These are phyloP conservation scores for Epizoanthus ramosus DNA, from an alignment of 92 coral and sea anemone genomes.

Conservation along the genomic window DNA sequence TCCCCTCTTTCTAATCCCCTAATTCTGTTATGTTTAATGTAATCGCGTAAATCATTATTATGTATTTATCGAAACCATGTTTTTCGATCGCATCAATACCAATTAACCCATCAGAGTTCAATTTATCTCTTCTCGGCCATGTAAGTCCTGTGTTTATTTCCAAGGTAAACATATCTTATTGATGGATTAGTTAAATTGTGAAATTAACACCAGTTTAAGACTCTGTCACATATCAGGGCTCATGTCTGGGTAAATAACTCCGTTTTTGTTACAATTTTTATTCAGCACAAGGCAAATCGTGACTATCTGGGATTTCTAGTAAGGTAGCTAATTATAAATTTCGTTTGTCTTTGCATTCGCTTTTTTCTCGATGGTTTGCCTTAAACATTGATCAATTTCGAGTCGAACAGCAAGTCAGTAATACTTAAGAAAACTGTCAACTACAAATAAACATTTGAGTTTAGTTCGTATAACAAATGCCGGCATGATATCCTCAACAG, in stretches of 20 bases:
- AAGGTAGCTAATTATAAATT: no score
- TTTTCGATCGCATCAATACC: slow-evolving; percentile 10
- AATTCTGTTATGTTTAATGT: slow-evolving; percentile 2
- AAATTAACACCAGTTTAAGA: not conserved
- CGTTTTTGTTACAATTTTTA: no score
- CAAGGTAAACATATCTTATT: not conserved
- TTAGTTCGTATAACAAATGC: no score
- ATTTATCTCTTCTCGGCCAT: not conserved
- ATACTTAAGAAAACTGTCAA: no score
- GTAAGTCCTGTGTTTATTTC: not conserved
- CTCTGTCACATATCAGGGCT: not conserved
- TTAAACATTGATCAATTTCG: no score
- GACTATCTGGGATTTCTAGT: no score
- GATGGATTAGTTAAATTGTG: not conserved
- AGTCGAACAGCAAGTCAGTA: no score
- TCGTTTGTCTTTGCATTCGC: no score
- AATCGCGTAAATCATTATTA: slow-evolving; percentile 7
- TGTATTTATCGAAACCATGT: not conserved
- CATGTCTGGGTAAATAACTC: not conserved
- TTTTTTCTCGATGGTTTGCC: no score
- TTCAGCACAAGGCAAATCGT: no score
- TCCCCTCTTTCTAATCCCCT: not conserved
- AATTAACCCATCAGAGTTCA: slow-evolving; percentile 14
- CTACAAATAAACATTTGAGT: no score
- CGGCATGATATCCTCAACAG: no score